Evolutionary conservation across 2,888 invertebrate genomes (phyloP).

Genomic region (Troides helena): DNA sequence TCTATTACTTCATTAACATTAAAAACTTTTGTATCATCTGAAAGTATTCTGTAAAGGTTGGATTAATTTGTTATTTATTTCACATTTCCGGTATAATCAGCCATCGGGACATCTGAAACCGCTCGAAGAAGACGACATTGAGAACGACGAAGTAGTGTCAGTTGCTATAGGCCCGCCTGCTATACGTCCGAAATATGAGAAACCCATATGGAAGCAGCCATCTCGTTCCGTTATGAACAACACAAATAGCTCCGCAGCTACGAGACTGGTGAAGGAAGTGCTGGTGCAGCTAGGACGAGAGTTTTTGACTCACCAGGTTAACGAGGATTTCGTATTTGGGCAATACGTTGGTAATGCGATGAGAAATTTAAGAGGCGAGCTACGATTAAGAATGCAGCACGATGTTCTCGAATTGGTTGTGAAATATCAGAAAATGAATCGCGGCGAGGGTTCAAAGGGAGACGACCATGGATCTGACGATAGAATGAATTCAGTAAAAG

Average conservation of each 20-base stretch:
- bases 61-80: too few relatives aligned
- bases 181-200: slow-evolving; percentile 60
- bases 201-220: slow-evolving; percentile 45
- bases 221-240: slow-evolving; percentile 32
- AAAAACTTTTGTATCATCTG: too few relatives aligned
- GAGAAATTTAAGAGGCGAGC: slow-evolving; percentile 58
- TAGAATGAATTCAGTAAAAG: slow-evolving; percentile 36
- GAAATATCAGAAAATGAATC: slow-evolving; percentile 44
- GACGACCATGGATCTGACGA: slow-evolving; percentile 18
- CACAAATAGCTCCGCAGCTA: slow-evolving; percentile 38
- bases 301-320: slow-evolving; percentile 56
- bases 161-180: slow-evolving; percentile 71
- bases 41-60: too few relatives aligned
- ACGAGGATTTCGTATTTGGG: slow-evolving; percentile 74
- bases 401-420: slow-evolving; percentile 65
- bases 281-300: slow-evolving; percentile 60
- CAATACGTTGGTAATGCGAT: slow-evolving; percentile 66
- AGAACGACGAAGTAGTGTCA: slow-evolving; percentile 69
- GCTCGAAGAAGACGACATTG: slow-evolving; percentile 67
- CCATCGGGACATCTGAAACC: slow-evolving; percentile 66
- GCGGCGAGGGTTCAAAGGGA: slow-evolving; percentile 28
- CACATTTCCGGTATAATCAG: slow-evolving; percentile 38
- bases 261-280: slow-evolving; percentile 56
- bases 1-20: too few relatives aligned
- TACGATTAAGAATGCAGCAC: slow-evolving; percentile 62